Evolutionary conservation across 2,113 vertebrate genomes (phyloP), one percentile per base, ranked within the genome.

Genomic region (Cacatua alba): DNA sequence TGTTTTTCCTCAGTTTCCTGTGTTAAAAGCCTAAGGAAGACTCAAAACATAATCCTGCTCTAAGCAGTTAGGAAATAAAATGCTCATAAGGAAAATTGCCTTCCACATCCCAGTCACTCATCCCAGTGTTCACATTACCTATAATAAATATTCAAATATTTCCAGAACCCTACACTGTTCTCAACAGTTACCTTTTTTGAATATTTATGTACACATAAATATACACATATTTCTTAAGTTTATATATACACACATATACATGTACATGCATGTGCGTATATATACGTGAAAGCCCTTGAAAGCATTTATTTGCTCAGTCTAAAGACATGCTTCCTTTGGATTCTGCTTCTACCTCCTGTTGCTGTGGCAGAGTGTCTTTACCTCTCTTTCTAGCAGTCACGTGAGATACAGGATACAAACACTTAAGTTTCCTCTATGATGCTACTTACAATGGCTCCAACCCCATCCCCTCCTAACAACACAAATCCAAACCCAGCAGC

Each of bases 221-320:
- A 49, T 20, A 51, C 49, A 51, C 49, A 25, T 12, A 25, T 59
- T 59, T 59, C 33, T 59, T n/a, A n/a, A 9, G 31, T 57, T 19
- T n/a, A 39, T 20, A 20, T 4, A 20, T 5, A 83, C 3, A 43
- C 1, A 17, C 5, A 49, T 1, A 55, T 31, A 8, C 20, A 8
- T 25, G 23, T 3, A 25, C 43, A 20, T 26, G 12, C 25, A 12
- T 23, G 25, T 5, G 18, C 9, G 39, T 6, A 23, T 5, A 28
- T 11, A 25, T 18, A 23, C 6, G 14, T 26, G 28, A 81, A 80
- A 70, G 4, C 0, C 3, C 12, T 74, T 52, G 28, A 74, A 91
- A 92, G 7, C 12, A 48, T 31, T 57, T 59, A 49, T 68, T 79
- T 85, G 23, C 55, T 26, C 23, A 37, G 9, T 75, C 31, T 67